Percentiles rank a stretch among this genome's conserved stretches.
Evolutionary conservation across 2,797 vertebrate genomes (phyloP).

Genomic region (Trichosurus vulpecula): DNA sequence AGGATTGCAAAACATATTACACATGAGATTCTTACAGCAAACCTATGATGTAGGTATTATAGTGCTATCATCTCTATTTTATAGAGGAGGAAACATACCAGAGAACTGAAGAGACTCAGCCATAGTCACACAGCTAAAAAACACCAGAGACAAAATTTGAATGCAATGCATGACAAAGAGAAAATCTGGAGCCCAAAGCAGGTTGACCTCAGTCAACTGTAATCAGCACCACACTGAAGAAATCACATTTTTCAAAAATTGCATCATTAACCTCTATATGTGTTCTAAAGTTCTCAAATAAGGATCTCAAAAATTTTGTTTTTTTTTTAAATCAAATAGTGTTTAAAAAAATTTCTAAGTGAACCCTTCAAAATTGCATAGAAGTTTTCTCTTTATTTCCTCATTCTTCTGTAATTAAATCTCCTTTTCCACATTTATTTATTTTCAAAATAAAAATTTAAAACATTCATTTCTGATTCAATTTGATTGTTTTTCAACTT

Average conservation of each 20-base stretch:
- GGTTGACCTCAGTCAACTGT: neutral
- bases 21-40: neutral
- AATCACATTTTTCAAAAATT: neutral
- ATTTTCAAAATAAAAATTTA: neutral
- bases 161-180: neutral
- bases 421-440: neutral
- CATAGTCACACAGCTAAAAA: neutral
- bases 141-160: neutral
- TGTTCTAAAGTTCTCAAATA: neutral
- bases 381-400: neutral
- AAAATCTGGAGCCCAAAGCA: neutral
- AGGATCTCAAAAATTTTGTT: neutral
- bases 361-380: neutral
- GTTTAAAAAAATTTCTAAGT: neutral
- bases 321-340: neutral
- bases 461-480: neutral
- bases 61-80: neutral
- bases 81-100: neutral
- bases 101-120: neutral
- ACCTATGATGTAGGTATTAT: neutral
- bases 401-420: neutral
- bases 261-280: neutral
- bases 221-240: neutral
- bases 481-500: neutral
- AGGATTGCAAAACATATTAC: neutral